Conservation (phyloP, 2,113 vertebrate genomes). For the Pelmatolapia mariae region DNA sequence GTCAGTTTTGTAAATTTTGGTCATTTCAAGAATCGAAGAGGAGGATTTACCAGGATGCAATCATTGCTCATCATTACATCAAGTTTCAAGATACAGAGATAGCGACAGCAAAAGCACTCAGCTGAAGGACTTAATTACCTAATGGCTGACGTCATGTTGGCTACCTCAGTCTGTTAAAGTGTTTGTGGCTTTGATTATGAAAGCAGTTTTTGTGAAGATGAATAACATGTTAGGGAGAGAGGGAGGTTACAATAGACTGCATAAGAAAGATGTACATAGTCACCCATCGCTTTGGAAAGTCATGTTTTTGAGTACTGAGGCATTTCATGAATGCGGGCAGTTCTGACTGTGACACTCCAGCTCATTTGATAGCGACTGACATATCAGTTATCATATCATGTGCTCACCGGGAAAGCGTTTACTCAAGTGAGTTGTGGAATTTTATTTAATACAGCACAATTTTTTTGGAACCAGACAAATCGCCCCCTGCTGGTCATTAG, state of each 20-base stretch:
- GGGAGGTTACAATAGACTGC: background rate
- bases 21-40: background rate
- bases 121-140: background rate
- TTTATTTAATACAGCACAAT: background rate
- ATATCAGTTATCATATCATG: background rate
- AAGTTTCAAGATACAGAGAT: background rate
- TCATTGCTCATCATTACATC: background rate
- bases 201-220: background rate
- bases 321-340: background rate
- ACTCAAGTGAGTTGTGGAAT: background rate
- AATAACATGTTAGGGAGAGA: background rate
- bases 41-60: background rate
- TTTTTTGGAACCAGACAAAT: background rate
- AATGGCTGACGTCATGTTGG: background rate
- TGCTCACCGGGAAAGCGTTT: background rate
- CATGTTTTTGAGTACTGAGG: background rate
- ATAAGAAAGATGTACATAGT: background rate
- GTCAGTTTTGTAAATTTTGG: background rate
- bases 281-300: background rate
- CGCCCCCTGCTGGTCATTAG: background rate
- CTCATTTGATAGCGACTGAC: fast-evolving
- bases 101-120: background rate
- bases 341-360: background rate
- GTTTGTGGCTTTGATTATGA: background rate
- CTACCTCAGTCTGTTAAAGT: background rate